These are phyloP conservation scores for Tiphia femorata DNA, from an alignment of 2,888 invertebrate species.

Conservation along the genomic window DNA sequence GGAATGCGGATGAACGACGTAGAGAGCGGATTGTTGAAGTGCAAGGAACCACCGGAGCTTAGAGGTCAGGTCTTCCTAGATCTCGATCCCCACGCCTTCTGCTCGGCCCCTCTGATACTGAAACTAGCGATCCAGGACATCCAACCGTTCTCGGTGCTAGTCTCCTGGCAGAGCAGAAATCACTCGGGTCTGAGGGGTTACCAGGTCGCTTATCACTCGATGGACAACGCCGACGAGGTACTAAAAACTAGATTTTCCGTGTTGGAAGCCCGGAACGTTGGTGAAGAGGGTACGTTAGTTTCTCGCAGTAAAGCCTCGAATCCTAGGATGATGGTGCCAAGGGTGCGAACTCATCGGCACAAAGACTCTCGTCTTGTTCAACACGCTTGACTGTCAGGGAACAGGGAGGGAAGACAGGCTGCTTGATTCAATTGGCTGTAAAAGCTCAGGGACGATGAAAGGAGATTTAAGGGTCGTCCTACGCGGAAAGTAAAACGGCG, in stretches of 20 bases:
- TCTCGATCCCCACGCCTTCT: constrained; percentile 85
- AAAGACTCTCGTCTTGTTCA: too few relatives aligned
- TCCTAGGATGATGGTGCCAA: too few relatives aligned
- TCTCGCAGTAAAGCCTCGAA: too few relatives aligned
- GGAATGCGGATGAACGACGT: constrained; percentile 59
- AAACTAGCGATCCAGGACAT: constrained; percentile 90
- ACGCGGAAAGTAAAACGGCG: too few relatives aligned
- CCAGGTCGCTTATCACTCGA: constrained; percentile 85
- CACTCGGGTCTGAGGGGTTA: constrained; percentile 87
- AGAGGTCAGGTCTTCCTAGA: constrained; percentile 82
- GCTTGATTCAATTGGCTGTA: too few relatives aligned
- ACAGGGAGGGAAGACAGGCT: too few relatives aligned
- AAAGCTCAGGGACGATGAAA: too few relatives aligned
- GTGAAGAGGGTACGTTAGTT: too few relatives aligned
- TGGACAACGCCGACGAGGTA: constrained; percentile 74
- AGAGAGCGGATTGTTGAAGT: constrained; percentile 73
- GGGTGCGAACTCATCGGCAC: too few relatives aligned
- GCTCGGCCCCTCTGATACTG: constrained; percentile 85
- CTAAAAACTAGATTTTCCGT: constrained; percentile 18
- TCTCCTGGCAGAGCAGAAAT: constrained; percentile 91
- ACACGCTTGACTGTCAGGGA: too few relatives aligned
- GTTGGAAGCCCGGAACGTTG: too few relatives aligned
- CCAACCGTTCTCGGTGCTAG: constrained; percentile 87
- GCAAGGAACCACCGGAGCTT: constrained; percentile 87
- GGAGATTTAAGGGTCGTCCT: too few relatives aligned